Conservation (phyloP, 2,888 invertebrate species). For the Drosophila lacicola region DNA sequence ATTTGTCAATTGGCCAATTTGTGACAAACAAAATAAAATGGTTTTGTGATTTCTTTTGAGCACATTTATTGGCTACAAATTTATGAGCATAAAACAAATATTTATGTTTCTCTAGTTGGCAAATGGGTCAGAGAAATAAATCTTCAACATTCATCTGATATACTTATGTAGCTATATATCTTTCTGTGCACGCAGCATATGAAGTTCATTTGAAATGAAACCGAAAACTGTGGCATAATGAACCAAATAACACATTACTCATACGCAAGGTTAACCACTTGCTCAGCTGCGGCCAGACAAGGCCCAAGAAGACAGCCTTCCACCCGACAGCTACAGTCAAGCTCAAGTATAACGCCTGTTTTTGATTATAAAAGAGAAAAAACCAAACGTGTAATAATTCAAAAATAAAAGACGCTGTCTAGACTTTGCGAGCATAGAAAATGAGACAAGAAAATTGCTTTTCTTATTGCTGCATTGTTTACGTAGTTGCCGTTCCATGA, state of each 20-base stretch:
- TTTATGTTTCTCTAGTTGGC: conserved; percentile 23
- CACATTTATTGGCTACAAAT: conserved; percentile 53
- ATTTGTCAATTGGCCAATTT: conserved; percentile 57
- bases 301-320: not conserved
- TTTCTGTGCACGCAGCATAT: conserved; percentile 16
- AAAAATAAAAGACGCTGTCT: conserved; percentile 39
- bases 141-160: conserved; percentile 8
- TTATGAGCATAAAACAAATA: conserved; percentile 37
- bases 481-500: conserved; percentile 39
- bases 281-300: conserved; percentile 42
- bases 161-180: not conserved
- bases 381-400: conserved; percentile 41
- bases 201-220: conserved; percentile 43
- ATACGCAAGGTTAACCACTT: conserved; percentile 77
- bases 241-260: conserved; percentile 58
- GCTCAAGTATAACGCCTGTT: conserved; percentile 8
- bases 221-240: conserved; percentile 43
- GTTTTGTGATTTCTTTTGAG: conserved; percentile 26
- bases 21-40: conserved; percentile 17
- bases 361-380: conserved; percentile 7
- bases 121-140: conserved; percentile 36
- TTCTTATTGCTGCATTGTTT: conserved; percentile 43
- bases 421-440: conserved; percentile 36
- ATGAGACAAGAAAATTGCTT: conserved; percentile 37
- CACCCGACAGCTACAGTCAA: conserved; percentile 1